These are phyloP conservation scores for Stenodema calcarata DNA, from an alignment of 2,888 invertebrate species.

Conservation along the genomic window DNA sequence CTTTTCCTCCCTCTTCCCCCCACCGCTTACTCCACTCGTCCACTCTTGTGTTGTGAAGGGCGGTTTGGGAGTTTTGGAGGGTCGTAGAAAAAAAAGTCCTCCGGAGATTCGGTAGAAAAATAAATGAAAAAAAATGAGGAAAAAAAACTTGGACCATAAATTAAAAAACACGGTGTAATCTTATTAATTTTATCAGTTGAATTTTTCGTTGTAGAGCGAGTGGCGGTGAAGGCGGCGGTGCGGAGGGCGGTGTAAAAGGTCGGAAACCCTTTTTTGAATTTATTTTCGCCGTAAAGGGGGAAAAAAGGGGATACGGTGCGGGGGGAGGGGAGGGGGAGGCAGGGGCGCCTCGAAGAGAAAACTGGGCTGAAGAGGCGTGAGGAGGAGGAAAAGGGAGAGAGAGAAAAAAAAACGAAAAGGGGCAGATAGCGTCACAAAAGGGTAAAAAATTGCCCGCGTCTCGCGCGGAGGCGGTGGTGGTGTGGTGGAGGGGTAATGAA, in stretches of 20 bases:
- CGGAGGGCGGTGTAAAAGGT: not conserved
- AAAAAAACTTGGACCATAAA: slow-evolving; percentile 31
- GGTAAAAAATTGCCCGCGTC: slow-evolving; percentile 45
- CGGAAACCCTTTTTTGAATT: not conserved
- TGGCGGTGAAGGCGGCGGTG: not conserved
- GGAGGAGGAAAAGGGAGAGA: not conserved
- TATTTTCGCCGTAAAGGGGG: slow-evolving; percentile 1
- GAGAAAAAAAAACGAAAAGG: not conserved
- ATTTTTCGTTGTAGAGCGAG: slow-evolving; percentile 33
- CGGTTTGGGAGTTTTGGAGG: not conserved
- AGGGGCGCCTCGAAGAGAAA: not conserved
- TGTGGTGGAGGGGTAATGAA: too few species aligned
- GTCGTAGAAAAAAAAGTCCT: too few species aligned
- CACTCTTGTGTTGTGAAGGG: not conserved
- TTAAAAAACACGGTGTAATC: slow-evolving; percentile 49
- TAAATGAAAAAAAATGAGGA: not conserved
- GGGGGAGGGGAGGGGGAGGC: not conserved
- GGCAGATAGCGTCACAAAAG: slow-evolving; percentile 46
- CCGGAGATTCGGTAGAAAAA: not conserved
- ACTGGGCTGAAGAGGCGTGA: not conserved
- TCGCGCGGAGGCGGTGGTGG: too few species aligned
- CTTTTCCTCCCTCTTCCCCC: too few species aligned
- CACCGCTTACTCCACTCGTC: not conserved
- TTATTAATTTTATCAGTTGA: slow-evolving; percentile 49
- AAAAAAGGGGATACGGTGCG: not conserved